Evolutionary conservation across 2,797 vertebrate species (phyloP).

Genomic region (Paratrypauchen microcephalus): DNA sequence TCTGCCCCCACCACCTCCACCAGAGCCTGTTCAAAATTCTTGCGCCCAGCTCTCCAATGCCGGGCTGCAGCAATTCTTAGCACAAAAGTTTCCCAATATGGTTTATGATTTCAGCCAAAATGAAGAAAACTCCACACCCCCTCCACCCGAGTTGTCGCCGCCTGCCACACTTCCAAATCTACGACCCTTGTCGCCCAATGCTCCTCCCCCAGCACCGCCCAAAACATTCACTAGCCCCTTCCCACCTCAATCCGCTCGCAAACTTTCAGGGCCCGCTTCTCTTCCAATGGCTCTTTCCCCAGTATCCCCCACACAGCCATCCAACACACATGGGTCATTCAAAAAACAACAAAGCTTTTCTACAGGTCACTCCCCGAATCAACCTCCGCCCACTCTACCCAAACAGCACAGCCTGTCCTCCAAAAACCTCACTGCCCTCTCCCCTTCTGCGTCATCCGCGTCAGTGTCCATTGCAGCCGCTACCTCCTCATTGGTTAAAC

Average conservation of each 20-base stretch:
- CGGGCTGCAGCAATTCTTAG: constrained; percentile 77
- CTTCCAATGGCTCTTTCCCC: constrained; percentile 57
- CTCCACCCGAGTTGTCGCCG: constrained; percentile 67
- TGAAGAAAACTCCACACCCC: constrained; percentile 54
- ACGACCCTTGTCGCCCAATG: constrained; percentile 54
- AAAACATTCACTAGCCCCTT: constrained; percentile 80
- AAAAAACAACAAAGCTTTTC: constrained; percentile 88
- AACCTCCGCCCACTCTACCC: constrained; percentile 85
- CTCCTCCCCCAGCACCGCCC: constrained; percentile 78
- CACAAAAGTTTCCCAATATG: constrained; percentile 86
- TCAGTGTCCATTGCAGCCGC: constrained; percentile 73
- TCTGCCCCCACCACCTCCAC: constrained; percentile 59
- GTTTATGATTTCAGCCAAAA: constrained; percentile 69
- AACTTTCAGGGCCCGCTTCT: constrained; percentile 67
- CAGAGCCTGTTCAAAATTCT: constrained; percentile 26
- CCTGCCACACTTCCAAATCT: constrained; percentile 70
- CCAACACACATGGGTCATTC: constrained; percentile 50
- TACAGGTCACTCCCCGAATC: constrained; percentile 71
- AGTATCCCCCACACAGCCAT: constrained; percentile 59
- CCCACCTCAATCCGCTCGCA: constrained; percentile 77
- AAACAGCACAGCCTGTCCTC: constrained; percentile 90
- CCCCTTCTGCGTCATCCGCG: constrained; percentile 71
- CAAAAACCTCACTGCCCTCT: constrained; percentile 78
- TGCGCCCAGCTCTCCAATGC: constrained; percentile 64
- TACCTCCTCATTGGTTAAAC: constrained; percentile 86